A percentile compares a stretch with the other conserved stretches of the same genome.
Conservation (phyloP, 1,140 invertebrate genomes). For the Drosophila albomicans region DNA sequence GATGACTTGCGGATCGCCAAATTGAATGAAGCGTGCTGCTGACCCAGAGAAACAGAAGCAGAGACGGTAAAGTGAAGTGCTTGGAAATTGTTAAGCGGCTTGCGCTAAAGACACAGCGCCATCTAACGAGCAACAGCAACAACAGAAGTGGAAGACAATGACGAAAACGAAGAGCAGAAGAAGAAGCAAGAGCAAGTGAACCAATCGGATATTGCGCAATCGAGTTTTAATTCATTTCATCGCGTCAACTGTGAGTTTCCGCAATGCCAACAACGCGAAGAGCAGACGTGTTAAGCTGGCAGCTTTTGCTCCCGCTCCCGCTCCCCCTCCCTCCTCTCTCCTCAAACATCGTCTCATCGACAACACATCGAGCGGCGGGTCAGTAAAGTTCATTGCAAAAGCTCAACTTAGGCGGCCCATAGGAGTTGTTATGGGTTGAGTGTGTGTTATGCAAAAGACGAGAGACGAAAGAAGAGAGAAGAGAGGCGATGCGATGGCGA, state of each 20-base stretch:
- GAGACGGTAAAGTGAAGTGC: conserved; percentile 13
- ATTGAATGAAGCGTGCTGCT: conserved; percentile 37
- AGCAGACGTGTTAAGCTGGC: neutral
- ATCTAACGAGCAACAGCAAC: conserved; percentile 27
- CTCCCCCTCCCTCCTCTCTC: too few relatives aligned
- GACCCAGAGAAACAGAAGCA: conserved; percentile 49
- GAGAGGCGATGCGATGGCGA: conserved; percentile 8
- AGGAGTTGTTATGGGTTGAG: neutral
- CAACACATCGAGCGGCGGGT: conserved; percentile 20
- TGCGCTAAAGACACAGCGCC: conserved; percentile 16
- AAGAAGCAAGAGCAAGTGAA: conserved; percentile 12
- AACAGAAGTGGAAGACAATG: conserved; percentile 3
- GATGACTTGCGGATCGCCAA: conserved; percentile 1
- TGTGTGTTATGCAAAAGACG: conserved; percentile 61
- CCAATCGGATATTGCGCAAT: conserved; percentile 76
- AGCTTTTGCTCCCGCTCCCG: neutral
- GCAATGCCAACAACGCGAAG: conserved; percentile 36
- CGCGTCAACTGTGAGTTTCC: conserved; percentile 55
- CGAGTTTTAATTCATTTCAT: conserved; percentile 31
- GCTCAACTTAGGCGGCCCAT: conserved; percentile 13
- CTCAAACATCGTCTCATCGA: neutral
- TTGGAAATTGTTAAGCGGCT: conserved; percentile 56
- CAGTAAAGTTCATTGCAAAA: conserved; percentile 67
- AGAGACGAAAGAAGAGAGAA: neutral
- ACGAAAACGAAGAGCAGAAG: conserved; percentile 3